Conservation (phyloP, 2,113 vertebrate species). For the Leptobrachium ailaonicum region DNA sequence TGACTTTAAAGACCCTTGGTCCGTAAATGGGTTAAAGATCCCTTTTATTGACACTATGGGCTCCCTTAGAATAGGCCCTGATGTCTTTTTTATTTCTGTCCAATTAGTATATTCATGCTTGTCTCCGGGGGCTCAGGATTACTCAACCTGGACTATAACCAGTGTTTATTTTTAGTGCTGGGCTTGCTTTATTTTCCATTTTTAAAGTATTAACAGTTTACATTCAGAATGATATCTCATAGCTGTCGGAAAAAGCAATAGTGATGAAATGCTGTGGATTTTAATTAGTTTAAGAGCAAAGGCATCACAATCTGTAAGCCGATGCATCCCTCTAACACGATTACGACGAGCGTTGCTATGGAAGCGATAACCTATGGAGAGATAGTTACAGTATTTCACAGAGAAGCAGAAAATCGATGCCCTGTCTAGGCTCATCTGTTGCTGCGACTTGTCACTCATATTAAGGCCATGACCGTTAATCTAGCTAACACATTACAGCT, state of each 20-base stretch:
- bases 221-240: conserved; percentile 47
- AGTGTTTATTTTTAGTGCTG: too few relatives aligned
- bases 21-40: too few relatives aligned
- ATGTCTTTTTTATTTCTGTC: not conserved
- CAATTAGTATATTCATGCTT: too few relatives aligned
- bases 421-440: conserved; percentile 45
- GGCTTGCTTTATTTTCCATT: too few relatives aligned
- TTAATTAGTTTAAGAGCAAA: conserved; percentile 59
- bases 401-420: conserved; percentile 53
- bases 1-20: too few relatives aligned
- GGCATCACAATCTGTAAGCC: conserved; percentile 55
- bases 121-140: too few relatives aligned
- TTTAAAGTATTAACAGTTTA: not conserved
- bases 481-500: too few relatives aligned
- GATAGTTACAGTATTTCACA: conserved; percentile 50
- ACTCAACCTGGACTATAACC: too few relatives aligned
- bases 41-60: too few relatives aligned
- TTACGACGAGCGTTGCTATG: conserved; percentile 65
- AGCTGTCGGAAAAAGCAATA: conserved; percentile 59
- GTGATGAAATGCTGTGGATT: conserved; percentile 58
- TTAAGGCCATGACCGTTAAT: not conserved
- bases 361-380: conserved; percentile 64
- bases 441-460: conserved; percentile 33
- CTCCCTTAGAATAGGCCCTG: not conserved
- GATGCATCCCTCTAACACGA: conserved; percentile 60